Base-by-base conservation (phyloP, 2,888 invertebrate genomes). In the Ormyrus thymus region DNA sequence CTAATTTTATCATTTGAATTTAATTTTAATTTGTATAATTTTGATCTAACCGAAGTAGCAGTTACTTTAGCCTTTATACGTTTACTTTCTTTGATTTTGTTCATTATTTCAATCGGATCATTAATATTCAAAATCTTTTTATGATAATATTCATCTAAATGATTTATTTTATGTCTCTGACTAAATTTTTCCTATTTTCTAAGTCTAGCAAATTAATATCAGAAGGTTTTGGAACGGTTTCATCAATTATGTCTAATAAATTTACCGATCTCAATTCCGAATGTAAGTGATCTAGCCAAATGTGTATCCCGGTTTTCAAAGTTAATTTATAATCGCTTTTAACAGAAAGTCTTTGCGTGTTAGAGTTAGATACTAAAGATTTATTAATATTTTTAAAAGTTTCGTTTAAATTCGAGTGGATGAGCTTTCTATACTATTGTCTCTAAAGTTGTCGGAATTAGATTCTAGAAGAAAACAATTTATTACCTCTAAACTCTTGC, bases 101-200 rank as follows among this genome's bases (percentile, higher is more conserved):
- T 56, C 43, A 81, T 50, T 15, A 83, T 81, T 7, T 68, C 74
- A 56, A 7, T 78, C 7, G 80, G 81, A 11, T 83, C 76, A 4
- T 50, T 58, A 15, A 61, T 15, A 43, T 78, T 15, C n/a, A 82
- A 9, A 59, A 83, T 70, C 62, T 53, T 81, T 55, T 79, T 78
- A 58, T 83, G 78, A 56, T 81, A 81, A 6, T 76, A 13, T 73
- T 79, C 81, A 69, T 81, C 81, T 65, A 81, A 43, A 56, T 77
- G 78, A 72, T 70, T 82, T 0, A 82, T 81, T 7, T 81, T 6
- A 82, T 82, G 55, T 77, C 79, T 78, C 72, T 78, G 9, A 83
- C 78, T n/a, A 61, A 6, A 9, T 10, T 59, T 8, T 75, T 78
- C 73, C 68, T 70, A 68, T 75, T 43, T 77, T 77, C 68, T 53